Evolutionary conservation across 2,888 invertebrate genomes (phyloP), one percentile per base, ranked within the genome.

Genomic region (Conistra vaccinii): DNA sequence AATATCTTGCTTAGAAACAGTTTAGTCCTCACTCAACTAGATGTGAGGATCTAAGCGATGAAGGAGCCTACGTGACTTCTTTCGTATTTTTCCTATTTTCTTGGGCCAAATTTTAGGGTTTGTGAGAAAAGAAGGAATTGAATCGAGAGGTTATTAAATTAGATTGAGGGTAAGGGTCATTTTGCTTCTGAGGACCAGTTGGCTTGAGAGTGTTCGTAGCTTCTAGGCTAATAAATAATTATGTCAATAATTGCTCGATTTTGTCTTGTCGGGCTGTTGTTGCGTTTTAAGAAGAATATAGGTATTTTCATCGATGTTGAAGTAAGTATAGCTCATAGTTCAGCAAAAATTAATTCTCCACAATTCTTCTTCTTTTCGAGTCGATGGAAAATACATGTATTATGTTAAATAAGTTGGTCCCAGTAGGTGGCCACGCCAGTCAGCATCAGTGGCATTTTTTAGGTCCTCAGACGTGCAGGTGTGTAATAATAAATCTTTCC

Each of bases 1-100:
- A 77, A 67, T 72, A 85, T 63, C 67, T 83, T 70, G 55, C 71
- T 76, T n/a, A 65, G 76, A 62, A 77, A 76, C 65, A 57, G 62
- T 85, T 85, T 78, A 85, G 53, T 67, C 62, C 32, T 62, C 58
- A 63, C 69, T 68, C 58, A 85, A 82, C 63, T 78, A 69, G 32
- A 78, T 73, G 63, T 53, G 63, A 77, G 63, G 48, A 61, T 42
- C 69, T 48, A 35, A 57, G n/a, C 48, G 68, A 71, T 79, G 45
- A 53, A 66, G 29, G 65, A 67, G 61, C 32, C 57, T 67, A 81
- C 82, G 82, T 82, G 81, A 81, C 81, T 39, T 29, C 62, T 65
- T 70, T 70, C 23, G 51, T 53, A 73, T 81, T 67, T 80, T 60
- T 69, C 57, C 70, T 61, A 73, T 79, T 84, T 84, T 62, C 62